Conservation (phyloP, 2,797 vertebrate genomes). For the Rhinogobio ventralis region DNA sequence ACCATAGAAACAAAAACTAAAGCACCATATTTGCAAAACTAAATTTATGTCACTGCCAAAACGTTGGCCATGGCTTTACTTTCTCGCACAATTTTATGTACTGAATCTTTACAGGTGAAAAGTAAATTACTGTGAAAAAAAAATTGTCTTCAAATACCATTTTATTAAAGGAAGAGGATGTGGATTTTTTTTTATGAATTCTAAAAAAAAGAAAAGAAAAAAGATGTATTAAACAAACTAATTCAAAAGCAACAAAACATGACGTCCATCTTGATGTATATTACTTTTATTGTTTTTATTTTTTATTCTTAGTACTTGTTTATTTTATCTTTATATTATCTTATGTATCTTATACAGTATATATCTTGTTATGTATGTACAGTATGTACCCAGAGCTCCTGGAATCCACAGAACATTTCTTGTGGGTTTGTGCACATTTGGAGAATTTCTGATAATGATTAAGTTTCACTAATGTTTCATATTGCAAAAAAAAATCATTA, state of each 20-base stretch:
- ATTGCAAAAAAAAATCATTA: neutral
- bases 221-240: no score
- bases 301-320: no score
- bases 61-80: no score
- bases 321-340: neutral
- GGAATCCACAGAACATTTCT: neutral
- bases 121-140: neutral
- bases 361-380: neutral
- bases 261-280: no score
- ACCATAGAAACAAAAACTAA: neutral
- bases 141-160: neutral
- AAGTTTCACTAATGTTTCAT: neutral
- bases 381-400: neutral
- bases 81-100: neutral
- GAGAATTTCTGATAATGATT: neutral
- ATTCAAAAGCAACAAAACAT: no score
- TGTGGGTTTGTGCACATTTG: neutral
- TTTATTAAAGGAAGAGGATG: neutral
- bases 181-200: no score
- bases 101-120: neutral
- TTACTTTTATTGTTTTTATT: no score
- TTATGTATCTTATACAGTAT: neutral
- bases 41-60: no score
- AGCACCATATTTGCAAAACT: neutral
- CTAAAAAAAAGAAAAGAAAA: no score